Conservation (phyloP, 2,888 invertebrate genomes). For the Philhelius pedissequus region DNA sequence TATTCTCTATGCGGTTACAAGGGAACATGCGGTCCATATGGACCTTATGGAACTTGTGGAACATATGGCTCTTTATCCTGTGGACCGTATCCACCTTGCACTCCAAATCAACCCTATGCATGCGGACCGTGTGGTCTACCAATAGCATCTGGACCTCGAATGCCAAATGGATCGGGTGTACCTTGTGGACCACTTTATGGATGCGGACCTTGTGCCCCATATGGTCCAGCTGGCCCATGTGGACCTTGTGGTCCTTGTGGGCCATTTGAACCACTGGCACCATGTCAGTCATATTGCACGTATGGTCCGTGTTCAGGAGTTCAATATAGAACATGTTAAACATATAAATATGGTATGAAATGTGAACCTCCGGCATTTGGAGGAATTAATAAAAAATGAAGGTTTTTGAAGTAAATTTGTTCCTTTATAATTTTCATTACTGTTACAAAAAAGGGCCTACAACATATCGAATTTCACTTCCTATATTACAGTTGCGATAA, state of each 20-base stretch:
- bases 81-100: slow-evolving; percentile 71
- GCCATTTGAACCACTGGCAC: slow-evolving; percentile 3
- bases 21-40: slow-evolving; percentile 73
- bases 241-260: slow-evolving; percentile 50
- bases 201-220: slow-evolving; percentile 50
- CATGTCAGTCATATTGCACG: background rate
- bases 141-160: slow-evolving; percentile 42
- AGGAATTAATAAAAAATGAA: background rate
- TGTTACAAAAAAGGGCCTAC: no score
- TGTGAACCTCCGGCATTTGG: background rate
- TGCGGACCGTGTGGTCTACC: slow-evolving; percentile 60
- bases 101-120: slow-evolving; percentile 14
- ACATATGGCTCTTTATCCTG: slow-evolving; percentile 67
- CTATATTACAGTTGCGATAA: no score
- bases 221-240: slow-evolving; percentile 52
- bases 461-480: no score
- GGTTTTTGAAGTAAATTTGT: background rate
- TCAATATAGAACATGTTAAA: background rate
- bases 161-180: slow-evolving; percentile 49
- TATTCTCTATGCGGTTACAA: background rate
- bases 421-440: no score
- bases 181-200: slow-evolving; percentile 35
- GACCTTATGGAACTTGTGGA: slow-evolving; percentile 71
- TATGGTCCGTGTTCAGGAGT: background rate
- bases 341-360: background rate